These are phyloP conservation scores for Pangasius djambal DNA, from an alignment of 2,797 vertebrate genomes.

Conservation along the genomic window DNA sequence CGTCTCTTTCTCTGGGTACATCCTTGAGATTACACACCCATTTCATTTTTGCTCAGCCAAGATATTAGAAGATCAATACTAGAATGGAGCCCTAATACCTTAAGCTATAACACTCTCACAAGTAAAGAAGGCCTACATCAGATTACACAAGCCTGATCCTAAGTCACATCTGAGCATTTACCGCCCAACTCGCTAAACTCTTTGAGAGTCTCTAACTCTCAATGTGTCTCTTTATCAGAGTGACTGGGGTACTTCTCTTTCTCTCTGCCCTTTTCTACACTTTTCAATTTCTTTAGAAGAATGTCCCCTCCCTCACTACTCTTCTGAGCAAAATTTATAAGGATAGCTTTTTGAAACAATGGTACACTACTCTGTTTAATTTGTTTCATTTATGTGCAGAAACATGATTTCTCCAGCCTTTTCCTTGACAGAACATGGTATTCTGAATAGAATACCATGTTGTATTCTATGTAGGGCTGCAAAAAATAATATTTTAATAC, in stretches of 20 bases:
- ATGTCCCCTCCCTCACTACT: constrained; percentile 11
- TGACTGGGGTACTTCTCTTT: neutral
- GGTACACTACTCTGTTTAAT: neutral
- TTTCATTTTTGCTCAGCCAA: constrained; percentile 44
- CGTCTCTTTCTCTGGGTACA: constrained; percentile 32
- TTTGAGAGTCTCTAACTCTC: constrained; percentile 23
- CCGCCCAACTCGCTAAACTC: constrained; percentile 23
- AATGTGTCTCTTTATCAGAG: constrained; percentile 31
- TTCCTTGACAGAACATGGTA: neutral
- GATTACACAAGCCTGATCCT: constrained; percentile 51
- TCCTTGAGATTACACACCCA: constrained; percentile 51
- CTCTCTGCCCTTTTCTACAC: constrained; percentile 13
- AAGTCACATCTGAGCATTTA: constrained; percentile 55
- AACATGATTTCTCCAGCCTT: neutral
- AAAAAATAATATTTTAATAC: neutral
- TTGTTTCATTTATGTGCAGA: neutral
- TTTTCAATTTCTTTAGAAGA: constrained; percentile 17
- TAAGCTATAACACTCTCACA: constrained; percentile 52
- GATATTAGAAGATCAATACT: constrained; percentile 54
- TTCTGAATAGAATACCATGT: neutral
- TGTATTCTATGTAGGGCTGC: neutral
- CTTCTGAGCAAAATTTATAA: constrained; percentile 7
- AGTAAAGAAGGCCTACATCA: constrained; percentile 55
- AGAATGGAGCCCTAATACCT: constrained; percentile 54
- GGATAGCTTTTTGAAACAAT: constrained; percentile 7